Base-by-base conservation (phyloP, 2,888 invertebrate species). In the Exephanes ischioxanthus region DNA sequence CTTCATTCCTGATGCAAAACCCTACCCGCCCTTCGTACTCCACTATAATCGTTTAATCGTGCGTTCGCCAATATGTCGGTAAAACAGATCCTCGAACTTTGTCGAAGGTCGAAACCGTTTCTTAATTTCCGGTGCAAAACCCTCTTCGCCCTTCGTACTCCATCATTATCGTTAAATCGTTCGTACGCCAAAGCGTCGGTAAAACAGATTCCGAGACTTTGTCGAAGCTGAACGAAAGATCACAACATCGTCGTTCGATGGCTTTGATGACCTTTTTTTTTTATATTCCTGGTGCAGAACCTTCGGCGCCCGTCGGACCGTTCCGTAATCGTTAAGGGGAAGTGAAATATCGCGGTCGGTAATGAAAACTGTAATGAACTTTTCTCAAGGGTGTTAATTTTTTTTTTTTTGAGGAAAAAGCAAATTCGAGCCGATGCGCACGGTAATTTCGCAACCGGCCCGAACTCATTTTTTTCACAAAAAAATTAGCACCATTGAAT, bases 161-260 rank as follows among this genome's bases (percentile, higher is more conserved):
- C 19, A n/a, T 41, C 41, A 11, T 26, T 41, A 77, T 67, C 53
- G 68, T 77, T 22, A 55, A 77, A 77, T 53, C 45, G 68, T 67
- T 41, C 55, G 55, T 67, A 45, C 55, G 55, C 55, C 55, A 11
- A 19, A 41, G 11, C 67, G 26, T 26, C 26, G 26, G 26, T 26
- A 26, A 26, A 26, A 26, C 26, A 7, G 6, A 7, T 37, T 6
- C 6, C 5, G 5, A 0, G 5, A 37, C 6, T 37, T 37, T 6
- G 37, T 37, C 0, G 37, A 37, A 37, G 37, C 0, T 37, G 0
- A 37, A 53, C 1, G n/a, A n/a, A 0, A 2, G 7, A 1, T 1
- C 22, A 22, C 22, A 22, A 22, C 1, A 22, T 22, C 22, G 1
- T 22, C 22, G 22, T 22, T 22, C 22, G 22, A 22, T 22, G 22